Base-by-base conservation (phyloP, 2,797 vertebrate species). In the Mallotus villosus region DNA sequence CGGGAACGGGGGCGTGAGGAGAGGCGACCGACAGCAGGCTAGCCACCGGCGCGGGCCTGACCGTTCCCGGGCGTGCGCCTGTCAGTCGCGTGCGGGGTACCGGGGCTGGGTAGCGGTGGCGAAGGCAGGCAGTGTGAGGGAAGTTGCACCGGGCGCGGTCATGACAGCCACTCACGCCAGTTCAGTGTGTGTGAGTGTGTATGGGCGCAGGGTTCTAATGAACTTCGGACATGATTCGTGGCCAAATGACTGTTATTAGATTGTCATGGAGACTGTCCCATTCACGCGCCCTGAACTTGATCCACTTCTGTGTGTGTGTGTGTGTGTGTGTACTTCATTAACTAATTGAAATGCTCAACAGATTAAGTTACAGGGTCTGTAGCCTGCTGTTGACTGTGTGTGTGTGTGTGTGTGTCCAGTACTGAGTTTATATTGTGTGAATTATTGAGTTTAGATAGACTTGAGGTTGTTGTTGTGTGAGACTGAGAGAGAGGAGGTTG, bases 361-460 rank as follows among this genome's bases (percentile, higher is more conserved):
- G 62, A 68, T 60, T 5, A 19, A 49, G 58, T 24, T 37, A 14
- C 46, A 37, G 25, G 11, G 9, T 4, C 11, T 32, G 51, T 37
- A 4, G 29, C 21, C 4, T 51, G 64, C 11, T 12, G 27, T 37
- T 55, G 19, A 21, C 21, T 65, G 24, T 25, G 65, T 24, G 34
- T 66, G 34, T 66, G 64, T 65, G 24, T 25, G 65, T 24, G 34
- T 66, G 34, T 66, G 64, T 66, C 14, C 32, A 19, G 29, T 16
- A 53, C 49, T 16, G 49, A 11, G 24, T 5, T 1, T 59, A 19
- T 21, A 19, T 34, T 24, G 1, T 19, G 8, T 16, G 29, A 32
- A 6, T 32, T 2, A 32, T 32, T 32, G 29, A 4, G 29, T 32
- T 32, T 32, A 32, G 5, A 1, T 25, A 32, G 5, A 3, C 29